Conservation (phyloP, 2,113 vertebrate species). For the Hippolais icterina region DNA sequence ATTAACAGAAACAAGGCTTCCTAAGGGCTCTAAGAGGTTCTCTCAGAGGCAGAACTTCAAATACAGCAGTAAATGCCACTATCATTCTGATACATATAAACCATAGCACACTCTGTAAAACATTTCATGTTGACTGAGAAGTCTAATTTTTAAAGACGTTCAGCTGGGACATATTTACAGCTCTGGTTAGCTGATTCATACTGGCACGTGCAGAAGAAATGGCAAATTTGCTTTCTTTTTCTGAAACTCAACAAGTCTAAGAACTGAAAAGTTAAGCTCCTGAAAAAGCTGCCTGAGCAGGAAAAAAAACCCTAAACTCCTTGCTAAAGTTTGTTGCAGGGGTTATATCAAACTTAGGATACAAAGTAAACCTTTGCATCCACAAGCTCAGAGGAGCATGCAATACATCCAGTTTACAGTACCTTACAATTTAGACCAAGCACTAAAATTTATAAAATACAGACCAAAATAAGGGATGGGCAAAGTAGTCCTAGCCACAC, state of each 20-base stretch:
- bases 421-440: not conserved
- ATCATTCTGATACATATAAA: not conserved
- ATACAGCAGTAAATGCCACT: not conserved
- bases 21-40: not conserved
- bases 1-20: not conserved
- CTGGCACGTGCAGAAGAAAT: not conserved
- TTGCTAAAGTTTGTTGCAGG: not conserved
- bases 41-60: not conserved
- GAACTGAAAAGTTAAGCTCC: not conserved
- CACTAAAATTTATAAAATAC: not conserved
- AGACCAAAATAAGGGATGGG: not conserved
- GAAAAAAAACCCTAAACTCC: not conserved
- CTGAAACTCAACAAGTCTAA: not conserved
- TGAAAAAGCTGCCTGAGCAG: not conserved
- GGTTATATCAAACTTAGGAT: not conserved
- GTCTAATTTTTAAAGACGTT: not conserved
- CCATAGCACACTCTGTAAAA: not conserved
- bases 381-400: not conserved
- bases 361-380: not conserved
- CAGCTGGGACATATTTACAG: not conserved
- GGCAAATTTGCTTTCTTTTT: not conserved
- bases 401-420: not conserved
- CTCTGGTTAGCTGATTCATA: not conserved
- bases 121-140: not conserved
- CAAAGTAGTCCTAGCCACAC: not conserved